Evolutionary conservation across 2,888 invertebrate genomes (phyloP), one percentile per base, ranked within the genome.

Genomic region (Volucella zonaria): DNA sequence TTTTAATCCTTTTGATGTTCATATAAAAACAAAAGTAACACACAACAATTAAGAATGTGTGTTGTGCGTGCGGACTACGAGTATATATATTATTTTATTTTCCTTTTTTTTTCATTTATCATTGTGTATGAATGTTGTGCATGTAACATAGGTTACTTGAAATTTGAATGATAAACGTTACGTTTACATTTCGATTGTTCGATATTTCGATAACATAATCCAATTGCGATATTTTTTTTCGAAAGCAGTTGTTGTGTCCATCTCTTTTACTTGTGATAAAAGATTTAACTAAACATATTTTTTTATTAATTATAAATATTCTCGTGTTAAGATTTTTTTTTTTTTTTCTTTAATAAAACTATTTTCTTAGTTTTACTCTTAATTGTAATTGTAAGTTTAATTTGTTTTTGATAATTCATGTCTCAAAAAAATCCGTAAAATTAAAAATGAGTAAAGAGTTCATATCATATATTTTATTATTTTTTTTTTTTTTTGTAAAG

Each of bases 251-350:
- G 71, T 31, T 81, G 71, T 31, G 31, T 81, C 68, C 71, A 85
- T 85, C 86, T 86, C 76, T 86, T 85, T 86, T 86, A 82, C 86
- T 82, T 86, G 86, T 86, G 86, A 86, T 86, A 86, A 82, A 82
- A 82, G 82, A 86, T 85, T 75, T 80, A 18, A 79, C 73, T 70
- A 18, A 58, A 75, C 15, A 54, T 71, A 45, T 62, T 23, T 45
- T 64, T 42, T 62, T 70, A 31, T 54, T 54, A 31, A 31, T 31
- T 31, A 31, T 31, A 31, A 31, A 31, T 31, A 31, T 31, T 31
- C 31, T 31, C 31, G 6, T 31, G 31, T 31, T 31, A 31, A 6
- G 31, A 59, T 18, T 45, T 11, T 49, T 42, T 82, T 56, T 49
- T 66, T 71, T 49, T 67, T 51, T 49, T 66, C 66, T 49, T 67